Evolutionary conservation across 1,140 invertebrate species (phyloP).

Genomic region (Pomacea maculata): DNA sequence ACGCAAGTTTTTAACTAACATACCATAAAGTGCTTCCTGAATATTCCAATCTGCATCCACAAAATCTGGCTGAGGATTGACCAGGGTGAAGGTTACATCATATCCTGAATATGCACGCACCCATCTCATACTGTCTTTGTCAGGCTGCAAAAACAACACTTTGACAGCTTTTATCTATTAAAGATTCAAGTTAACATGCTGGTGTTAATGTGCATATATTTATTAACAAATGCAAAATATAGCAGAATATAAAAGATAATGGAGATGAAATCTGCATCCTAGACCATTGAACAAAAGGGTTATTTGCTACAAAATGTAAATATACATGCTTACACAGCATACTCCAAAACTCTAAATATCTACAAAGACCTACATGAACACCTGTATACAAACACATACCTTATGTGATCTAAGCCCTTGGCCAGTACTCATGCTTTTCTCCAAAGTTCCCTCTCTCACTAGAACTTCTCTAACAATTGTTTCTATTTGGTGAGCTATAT

Average conservation of each 20-base stretch:
- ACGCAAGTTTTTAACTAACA: not conserved
- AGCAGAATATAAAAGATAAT: no score
- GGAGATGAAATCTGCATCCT: no score
- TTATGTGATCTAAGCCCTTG: slow-evolving; percentile 34
- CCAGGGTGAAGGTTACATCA: slow-evolving; percentile 79
- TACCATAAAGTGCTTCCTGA: slow-evolving; percentile 71
- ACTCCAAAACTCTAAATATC: not conserved
- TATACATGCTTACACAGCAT: not conserved
- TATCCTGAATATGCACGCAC: slow-evolving; percentile 69
- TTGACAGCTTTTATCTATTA: no score
- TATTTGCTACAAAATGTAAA: not conserved
- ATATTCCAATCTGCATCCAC: slow-evolving; percentile 77
- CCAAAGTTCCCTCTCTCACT: slow-evolving; percentile 37
- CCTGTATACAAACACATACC: slow-evolving; percentile 20
- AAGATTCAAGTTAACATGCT: no score
- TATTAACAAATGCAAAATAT: no score
- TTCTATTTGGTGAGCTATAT: slow-evolving; percentile 10
- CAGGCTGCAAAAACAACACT: slow-evolving; percentile 38
- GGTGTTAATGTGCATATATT: no score
- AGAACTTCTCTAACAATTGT: slow-evolving; percentile 33
- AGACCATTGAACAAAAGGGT: no score
- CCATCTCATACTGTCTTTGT: slow-evolving; percentile 62
- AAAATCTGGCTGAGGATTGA: slow-evolving; percentile 80
- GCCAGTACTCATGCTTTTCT: slow-evolving; percentile 37
- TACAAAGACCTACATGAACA: not conserved